A percentile compares a stretch with the other conserved stretches of the same genome.
Conservation (phyloP, 2,888 invertebrate genomes). For the Sclerodermus sp. region DNA sequence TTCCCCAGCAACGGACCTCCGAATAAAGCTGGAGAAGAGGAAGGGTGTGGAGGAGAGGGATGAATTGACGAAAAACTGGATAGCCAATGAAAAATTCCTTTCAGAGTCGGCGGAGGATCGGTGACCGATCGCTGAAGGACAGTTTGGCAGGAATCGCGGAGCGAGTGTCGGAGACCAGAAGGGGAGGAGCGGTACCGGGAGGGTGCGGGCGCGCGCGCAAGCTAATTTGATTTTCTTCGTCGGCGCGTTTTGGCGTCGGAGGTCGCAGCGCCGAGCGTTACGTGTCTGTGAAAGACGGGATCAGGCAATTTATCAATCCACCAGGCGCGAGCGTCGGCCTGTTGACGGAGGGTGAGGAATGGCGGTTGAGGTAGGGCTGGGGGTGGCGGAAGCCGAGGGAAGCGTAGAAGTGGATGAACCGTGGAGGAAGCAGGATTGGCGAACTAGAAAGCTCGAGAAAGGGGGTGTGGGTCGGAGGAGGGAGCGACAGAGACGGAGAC, state of each 20-base stretch:
- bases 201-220: constrained; percentile 24
- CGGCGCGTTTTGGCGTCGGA: constrained; percentile 36
- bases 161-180: neutral
- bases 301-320: constrained; percentile 56
- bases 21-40: too few relatives aligned
- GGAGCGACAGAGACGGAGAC: constrained; percentile 1
- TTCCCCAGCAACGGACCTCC: too few relatives aligned
- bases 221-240: constrained; percentile 50
- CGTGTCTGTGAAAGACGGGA: constrained; percentile 46
- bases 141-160: constrained; percentile 10
- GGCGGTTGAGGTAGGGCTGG: neutral
- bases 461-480: neutral
- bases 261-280: constrained; percentile 43
- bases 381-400: neutral
- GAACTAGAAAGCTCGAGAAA: neutral
- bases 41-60: too few relatives aligned
- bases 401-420: neutral
- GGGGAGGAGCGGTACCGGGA: constrained; percentile 2
- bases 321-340: constrained; percentile 25
- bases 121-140: constrained; percentile 17
- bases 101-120: too few relatives aligned
- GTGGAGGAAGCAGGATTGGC: neutral
- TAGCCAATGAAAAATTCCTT: too few relatives aligned
- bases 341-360: constrained; percentile 14
- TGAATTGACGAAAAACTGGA: too few relatives aligned